phyloP scores from a whole-genome alignment of 92 coral and sea anemone genomes.

The Parazoanthus swiftii region DNA sequence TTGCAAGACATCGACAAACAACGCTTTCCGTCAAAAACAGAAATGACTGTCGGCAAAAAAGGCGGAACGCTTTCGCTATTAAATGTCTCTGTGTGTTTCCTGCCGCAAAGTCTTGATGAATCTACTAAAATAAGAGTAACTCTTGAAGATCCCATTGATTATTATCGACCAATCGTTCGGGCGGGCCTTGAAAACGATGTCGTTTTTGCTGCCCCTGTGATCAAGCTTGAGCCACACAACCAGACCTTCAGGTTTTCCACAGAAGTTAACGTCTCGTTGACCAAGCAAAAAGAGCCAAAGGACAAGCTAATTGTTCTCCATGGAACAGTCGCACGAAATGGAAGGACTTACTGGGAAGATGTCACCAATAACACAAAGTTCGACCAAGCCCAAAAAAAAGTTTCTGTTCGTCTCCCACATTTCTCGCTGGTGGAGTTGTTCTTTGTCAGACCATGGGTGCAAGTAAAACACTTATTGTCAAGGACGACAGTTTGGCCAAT shows the following conservation, averaged over 20 bases:
- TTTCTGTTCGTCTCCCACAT: neutral
- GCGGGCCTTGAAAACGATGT: constrained; percentile 1
- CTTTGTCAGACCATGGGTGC: constrained; percentile 4
- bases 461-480: neutral
- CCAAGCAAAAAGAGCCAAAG: neutral
- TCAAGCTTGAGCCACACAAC: neutral
- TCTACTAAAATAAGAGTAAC: neutral
- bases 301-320: neutral
- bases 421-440: neutral
- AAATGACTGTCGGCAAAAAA: neutral
- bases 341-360: neutral
- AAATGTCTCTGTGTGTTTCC: neutral
- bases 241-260: neutral
- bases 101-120: neutral
- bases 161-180: neutral
- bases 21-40: neutral
- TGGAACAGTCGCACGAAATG: neutral
- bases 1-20: neutral
- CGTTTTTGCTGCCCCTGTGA: constrained; percentile 10
- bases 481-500: neutral
- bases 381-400: neutral
- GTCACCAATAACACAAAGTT: neutral
- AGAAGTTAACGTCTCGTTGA: neutral
- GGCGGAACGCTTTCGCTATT: neutral
- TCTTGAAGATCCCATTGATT: neutral